Evolutionary conservation across 2,113 vertebrate species (phyloP).

Genomic region (Nesoenas mayeri): DNA sequence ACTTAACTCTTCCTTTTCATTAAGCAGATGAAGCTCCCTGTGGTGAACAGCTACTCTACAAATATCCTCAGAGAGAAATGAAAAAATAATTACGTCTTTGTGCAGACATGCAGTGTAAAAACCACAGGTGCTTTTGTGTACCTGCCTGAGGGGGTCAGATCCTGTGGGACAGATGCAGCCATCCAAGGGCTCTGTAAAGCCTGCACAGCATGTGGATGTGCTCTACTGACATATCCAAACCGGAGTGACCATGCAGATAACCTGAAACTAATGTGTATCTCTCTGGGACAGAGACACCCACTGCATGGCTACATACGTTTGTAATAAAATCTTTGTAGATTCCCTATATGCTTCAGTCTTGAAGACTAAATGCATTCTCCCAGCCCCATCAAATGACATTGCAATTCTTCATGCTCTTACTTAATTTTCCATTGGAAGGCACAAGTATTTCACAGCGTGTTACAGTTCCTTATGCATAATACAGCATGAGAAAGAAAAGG

Average conservation of each 20-base stretch:
- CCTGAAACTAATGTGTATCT: neutral
- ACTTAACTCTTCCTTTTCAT: neutral
- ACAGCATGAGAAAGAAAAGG: neutral
- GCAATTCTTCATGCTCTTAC: neutral
- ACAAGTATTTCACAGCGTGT: neutral
- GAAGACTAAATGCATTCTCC: neutral
- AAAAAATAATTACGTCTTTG: neutral
- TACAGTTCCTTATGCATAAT: neutral
- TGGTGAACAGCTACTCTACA: neutral
- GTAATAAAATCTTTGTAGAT: neutral
- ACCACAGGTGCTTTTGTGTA: neutral
- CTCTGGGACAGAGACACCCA: neutral
- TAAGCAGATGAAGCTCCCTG: neutral
- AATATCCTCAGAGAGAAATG: neutral
- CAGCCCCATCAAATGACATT: neutral
- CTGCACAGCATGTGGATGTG: neutral
- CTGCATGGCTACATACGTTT: neutral
- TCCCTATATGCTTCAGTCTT: neutral
- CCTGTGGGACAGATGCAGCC: neutral
- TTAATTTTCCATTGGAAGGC: neutral
- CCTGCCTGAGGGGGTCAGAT: neutral
- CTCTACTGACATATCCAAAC: neutral
- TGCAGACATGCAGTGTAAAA: neutral
- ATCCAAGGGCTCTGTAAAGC: neutral
- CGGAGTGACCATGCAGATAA: rapidly evolving